These are phyloP conservation scores for Invenusta paracnida DNA, from an alignment of 2,888 invertebrate genomes.

Conservation along the genomic window DNA sequence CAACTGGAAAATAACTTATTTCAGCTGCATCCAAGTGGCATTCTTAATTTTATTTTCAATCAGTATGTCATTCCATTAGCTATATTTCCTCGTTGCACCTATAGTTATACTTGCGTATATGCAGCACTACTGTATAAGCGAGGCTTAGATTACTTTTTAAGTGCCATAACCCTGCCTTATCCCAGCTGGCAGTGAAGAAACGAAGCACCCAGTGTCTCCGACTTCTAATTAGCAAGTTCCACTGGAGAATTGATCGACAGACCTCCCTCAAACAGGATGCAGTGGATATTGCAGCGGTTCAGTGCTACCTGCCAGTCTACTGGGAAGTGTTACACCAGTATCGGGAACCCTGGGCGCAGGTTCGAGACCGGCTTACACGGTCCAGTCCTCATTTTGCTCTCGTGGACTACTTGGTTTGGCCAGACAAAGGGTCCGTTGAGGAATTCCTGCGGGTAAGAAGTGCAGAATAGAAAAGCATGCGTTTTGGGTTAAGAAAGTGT, in stretches of 20 bases:
- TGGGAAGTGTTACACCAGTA: neutral
- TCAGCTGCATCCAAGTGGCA: no score
- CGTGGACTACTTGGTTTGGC: neutral
- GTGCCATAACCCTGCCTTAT: no score
- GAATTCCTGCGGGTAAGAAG: neutral
- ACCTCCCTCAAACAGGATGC: neutral
- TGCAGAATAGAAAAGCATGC: no score
- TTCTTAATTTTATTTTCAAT: no score
- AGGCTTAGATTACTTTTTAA: no score
- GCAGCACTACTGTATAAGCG: no score
- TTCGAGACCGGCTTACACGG: neutral
- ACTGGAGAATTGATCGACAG: no score
- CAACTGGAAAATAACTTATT: no score
- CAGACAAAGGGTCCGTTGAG: neutral
- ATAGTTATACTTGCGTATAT: no score
- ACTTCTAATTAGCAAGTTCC: neutral
- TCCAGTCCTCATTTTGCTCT: neutral
- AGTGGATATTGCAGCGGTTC: neutral
- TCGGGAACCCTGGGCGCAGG: neutral
- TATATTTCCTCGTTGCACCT: no score
- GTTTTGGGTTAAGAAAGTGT: no score
- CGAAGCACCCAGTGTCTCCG: neutral
- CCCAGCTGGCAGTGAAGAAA: neutral
- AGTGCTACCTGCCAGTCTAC: neutral
- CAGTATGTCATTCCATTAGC: no score